These are phyloP conservation scores for Drosophila ercepeae DNA, from an alignment of 1,140 invertebrate species.

Conservation along the genomic window DNA sequence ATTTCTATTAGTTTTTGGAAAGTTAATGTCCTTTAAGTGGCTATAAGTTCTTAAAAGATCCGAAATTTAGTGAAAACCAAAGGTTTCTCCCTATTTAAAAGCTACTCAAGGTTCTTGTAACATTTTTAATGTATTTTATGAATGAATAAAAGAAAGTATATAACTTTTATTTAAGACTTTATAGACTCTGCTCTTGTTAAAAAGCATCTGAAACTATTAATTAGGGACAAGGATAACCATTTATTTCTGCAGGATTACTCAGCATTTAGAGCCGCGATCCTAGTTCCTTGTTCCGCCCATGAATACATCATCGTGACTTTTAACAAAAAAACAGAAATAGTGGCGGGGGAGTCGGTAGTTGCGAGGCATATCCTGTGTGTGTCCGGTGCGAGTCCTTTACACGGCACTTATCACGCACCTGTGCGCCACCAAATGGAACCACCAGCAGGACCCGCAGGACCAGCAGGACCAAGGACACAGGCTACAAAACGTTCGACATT, in stretches of 20 bases:
- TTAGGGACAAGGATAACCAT: constrained; percentile 30
- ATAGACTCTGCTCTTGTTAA: constrained; percentile 7
- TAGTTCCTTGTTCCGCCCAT: constrained; percentile 14
- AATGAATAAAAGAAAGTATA: too few relatives aligned
- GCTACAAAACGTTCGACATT: constrained; percentile 63
- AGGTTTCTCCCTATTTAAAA: too few relatives aligned
- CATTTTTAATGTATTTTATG: too few relatives aligned
- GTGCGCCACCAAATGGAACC: constrained; percentile 34
- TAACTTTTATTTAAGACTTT: neutral
- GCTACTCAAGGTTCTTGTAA: too few relatives aligned
- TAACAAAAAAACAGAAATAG: neutral
- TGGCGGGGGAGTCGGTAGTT: constrained; percentile 1
- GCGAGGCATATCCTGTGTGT: constrained; percentile 42
- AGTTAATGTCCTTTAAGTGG: too few relatives aligned
- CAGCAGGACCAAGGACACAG: constrained; percentile 3
- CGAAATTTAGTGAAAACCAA: too few relatives aligned
- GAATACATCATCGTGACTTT: constrained; percentile 19
- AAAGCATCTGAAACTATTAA: constrained; percentile 20
- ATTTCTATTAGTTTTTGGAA: too few relatives aligned
- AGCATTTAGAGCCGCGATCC: constrained; percentile 9
- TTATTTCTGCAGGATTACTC: constrained; percentile 22
- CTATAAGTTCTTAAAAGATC: too few relatives aligned
- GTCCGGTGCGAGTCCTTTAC: constrained; percentile 36
- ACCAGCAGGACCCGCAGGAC: constrained; percentile 15
- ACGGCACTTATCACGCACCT: constrained; percentile 75